Evolutionary conservation across 2,888 invertebrate species (phyloP), one percentile per base, ranked within the genome.

Genomic region (Eristalinus sepulchralis): DNA sequence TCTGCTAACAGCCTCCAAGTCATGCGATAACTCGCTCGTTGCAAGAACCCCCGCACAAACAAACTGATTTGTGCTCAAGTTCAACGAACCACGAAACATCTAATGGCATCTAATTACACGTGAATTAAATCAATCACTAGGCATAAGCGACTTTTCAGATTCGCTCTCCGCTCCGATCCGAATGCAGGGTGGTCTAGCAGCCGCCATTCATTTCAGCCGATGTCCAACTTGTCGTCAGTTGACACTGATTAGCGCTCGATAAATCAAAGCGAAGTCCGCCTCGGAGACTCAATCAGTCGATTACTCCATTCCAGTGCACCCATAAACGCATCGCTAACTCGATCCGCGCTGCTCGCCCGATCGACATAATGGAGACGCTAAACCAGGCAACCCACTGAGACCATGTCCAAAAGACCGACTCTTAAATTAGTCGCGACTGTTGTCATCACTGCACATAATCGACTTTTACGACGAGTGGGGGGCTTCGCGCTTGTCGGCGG

Each of bases 221-320:
- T 24, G 33, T 24, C 47, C 36, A 10, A 34, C 62, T 62, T 53
- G 62, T 63, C 55, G 53, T 55, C 24, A 70, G 17, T 78, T 68
- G 77, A 78, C 70, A 70, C 63, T 36, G 66, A 79, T 79, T 79
- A 72, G 47, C 64, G 71, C 47, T 79, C 27, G 71, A 72, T 72
- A 59, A 71, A 59, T 79, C 72, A 77, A 85, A 85, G 81, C 27
- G 27, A 55, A 24, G 2, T 4, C 72, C 76, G 81, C 66, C 39
- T 11, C 22, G 60, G 22, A 22, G 13, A 76, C 47, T 39, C 75
- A 77, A 75, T 80, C 84, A 71, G 66, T 76, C 68, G 76, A 81
- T 85, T 72, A 72, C 71, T 77, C 13, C 84, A 68, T 67, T 36
- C 53, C 81, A 81, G 47, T 72, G 68, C 81, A 64, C 63, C 67